Evolutionary conservation across 2,113 vertebrate genomes (phyloP).

Genomic region (Rhinoderma darwinii): DNA sequence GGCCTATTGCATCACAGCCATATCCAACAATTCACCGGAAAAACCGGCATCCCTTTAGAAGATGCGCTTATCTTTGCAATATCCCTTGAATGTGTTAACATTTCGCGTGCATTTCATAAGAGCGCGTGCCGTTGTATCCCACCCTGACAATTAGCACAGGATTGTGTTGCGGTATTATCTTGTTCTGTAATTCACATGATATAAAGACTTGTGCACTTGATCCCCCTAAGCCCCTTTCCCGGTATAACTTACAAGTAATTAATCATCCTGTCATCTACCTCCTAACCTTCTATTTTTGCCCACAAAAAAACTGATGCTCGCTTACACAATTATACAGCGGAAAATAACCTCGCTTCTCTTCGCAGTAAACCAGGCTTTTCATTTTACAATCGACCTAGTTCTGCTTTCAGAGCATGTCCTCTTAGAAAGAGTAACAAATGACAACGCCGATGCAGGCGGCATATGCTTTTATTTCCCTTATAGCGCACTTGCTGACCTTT

Average conservation of each 20-base stretch:
- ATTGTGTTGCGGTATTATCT: slow-evolving; percentile 5
- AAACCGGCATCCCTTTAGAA: too few relatives aligned
- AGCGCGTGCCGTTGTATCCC: background rate
- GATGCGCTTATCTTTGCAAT: too few relatives aligned
- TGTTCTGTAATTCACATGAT: slow-evolving; percentile 57
- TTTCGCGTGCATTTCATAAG: background rate
- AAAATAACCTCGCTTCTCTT: slow-evolving; percentile 55
- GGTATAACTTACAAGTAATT: slow-evolving; percentile 77
- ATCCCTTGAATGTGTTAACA: background rate
- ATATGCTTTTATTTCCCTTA: slow-evolving; percentile 39
- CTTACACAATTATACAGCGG: slow-evolving; percentile 53
- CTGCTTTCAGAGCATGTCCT: slow-evolving; percentile 56
- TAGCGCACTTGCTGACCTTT: slow-evolving; percentile 43
- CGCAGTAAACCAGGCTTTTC: slow-evolving; percentile 52
- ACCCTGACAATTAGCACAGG: background rate
- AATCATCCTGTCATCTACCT: slow-evolving; percentile 77
- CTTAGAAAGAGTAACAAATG: slow-evolving; percentile 46
- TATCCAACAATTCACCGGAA: background rate
- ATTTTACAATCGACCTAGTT: slow-evolving; percentile 59
- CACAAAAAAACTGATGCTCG: slow-evolving; percentile 56
- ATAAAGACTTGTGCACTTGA: slow-evolving; percentile 68
- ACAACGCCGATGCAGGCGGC: background rate
- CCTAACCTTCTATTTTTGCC: slow-evolving; percentile 69
- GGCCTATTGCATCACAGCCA: background rate
- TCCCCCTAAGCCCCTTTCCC: slow-evolving; percentile 69